phyloP scores from a whole-genome alignment of 2,113 vertebrate species.

The Hassar affinis region DNA sequence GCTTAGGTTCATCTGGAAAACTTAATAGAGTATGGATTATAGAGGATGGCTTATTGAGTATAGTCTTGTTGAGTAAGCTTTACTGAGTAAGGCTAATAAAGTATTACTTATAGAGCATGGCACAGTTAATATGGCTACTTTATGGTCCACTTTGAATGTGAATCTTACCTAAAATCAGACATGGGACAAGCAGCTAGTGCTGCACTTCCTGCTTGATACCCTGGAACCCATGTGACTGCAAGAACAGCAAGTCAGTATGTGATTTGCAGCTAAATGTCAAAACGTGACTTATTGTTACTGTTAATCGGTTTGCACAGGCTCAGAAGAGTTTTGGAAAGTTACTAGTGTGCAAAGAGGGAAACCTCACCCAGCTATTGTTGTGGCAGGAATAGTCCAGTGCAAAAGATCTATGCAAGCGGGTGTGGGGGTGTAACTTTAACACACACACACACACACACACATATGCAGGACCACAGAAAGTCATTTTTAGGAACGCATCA shows the following conservation, averaged over 20 bases:
- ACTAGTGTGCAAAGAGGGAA: conserved; percentile 46
- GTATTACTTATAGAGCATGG: no score
- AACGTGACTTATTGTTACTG: conserved; percentile 14
- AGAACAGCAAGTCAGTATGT: neutral
- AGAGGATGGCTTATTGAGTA: neutral
- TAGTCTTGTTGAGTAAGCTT: no score
- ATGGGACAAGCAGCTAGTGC: neutral
- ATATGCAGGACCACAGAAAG: neutral
- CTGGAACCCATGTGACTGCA: neutral
- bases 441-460: conserved; percentile 11
- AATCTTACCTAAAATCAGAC: neutral
- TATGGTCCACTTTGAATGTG: neutral
- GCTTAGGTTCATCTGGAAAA: neutral
- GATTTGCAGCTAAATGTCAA: conserved; percentile 20
- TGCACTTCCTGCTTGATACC: neutral
- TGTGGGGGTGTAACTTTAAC: conserved; percentile 17
- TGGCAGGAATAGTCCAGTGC: conserved; percentile 49
- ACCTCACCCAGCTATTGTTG: conserved; percentile 53
- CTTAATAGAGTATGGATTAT: neutral
- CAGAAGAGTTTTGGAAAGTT: conserved; percentile 28
- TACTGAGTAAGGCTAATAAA: no score
- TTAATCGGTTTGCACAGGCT: conserved; percentile 18
- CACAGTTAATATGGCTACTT: no score
- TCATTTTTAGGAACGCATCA: conserved; percentile 8
- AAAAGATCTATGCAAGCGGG: conserved; percentile 29